A percentile compares a stretch with the other conserved stretches of the same genome.
Conservation (phyloP, 2,797 vertebrate genomes). For the Fistularia commersonii region DNA sequence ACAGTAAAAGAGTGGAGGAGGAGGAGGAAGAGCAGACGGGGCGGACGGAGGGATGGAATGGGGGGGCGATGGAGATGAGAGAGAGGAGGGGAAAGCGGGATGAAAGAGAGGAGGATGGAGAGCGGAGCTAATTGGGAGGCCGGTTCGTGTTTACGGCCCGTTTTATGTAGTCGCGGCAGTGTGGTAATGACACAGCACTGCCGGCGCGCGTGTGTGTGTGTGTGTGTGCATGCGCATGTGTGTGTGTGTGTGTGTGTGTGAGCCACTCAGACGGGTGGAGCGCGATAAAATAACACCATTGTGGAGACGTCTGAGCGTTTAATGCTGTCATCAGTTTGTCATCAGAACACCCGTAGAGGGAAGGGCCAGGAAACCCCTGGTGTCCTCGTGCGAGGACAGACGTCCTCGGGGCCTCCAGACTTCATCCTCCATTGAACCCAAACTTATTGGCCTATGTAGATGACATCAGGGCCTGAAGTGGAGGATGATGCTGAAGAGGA, state of each 20-base stretch:
- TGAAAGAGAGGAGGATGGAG: constrained; percentile 60
- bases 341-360: no score
- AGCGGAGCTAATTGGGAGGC: constrained; percentile 64
- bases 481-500: no score
- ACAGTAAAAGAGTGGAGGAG: constrained; percentile 17
- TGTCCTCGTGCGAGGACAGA: no score
- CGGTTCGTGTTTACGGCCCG: constrained; percentile 64
- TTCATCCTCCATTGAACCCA: no score
- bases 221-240: constrained; percentile 32
- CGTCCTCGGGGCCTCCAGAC: no score
- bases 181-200: constrained; percentile 52
- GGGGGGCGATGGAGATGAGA: background rate
- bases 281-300: constrained; percentile 30
- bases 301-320: constrained; percentile 27
- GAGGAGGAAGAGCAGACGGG: background rate
- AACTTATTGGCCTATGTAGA: no score
- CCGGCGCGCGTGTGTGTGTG: constrained; percentile 30
- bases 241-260: constrained; percentile 20
- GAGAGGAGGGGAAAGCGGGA: constrained; percentile 12
- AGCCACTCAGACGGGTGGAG: constrained; percentile 46
- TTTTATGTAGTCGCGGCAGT: constrained; percentile 68
- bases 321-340: constrained; percentile 26
- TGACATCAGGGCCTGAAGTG: no score
- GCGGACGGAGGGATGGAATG: background rate
- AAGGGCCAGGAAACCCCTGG: background rate